Conservation (phyloP, 2,888 invertebrate genomes). For the Dryobotodes eremita region DNA sequence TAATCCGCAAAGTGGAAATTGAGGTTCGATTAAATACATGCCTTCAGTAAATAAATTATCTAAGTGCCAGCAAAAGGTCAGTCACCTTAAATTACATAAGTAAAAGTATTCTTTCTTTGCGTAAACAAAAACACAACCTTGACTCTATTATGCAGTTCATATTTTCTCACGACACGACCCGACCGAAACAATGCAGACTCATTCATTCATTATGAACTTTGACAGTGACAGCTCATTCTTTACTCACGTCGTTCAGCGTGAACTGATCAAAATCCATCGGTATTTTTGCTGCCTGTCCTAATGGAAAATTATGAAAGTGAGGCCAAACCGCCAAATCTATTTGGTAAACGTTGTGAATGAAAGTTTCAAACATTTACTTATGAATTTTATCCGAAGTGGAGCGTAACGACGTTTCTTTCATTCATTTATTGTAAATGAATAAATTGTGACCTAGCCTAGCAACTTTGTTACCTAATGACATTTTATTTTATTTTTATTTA, state of each 20-base stretch:
- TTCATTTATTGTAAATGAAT: too few species aligned
- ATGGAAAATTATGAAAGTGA: slow-evolving; percentile 2
- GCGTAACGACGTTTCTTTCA: not conserved
- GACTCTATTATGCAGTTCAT: slow-evolving; percentile 43
- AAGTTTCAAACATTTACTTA: too few species aligned
- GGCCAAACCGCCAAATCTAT: not conserved
- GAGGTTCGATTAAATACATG: too few species aligned
- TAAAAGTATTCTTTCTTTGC: slow-evolving; percentile 30
- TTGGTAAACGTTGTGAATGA: not conserved
- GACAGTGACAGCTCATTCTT: slow-evolving; percentile 27
- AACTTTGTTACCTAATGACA: not conserved
- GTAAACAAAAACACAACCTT: slow-evolving; percentile 58
- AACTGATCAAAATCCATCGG: not conserved
- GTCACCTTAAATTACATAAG: slow-evolving; percentile 29
- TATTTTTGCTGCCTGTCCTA: not conserved
- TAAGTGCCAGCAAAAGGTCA: slow-evolving; percentile 40
- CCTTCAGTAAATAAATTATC: not conserved
- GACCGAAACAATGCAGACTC: slow-evolving; percentile 44
- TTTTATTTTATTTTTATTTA: too few species aligned
- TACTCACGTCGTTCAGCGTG: not conserved
- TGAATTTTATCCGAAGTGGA: not conserved
- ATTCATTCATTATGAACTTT: slow-evolving; percentile 38
- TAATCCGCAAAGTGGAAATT: too few species aligned
- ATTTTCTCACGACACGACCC: slow-evolving; percentile 54
- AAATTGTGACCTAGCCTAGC: not conserved